A percentile compares a stretch with the other conserved stretches of the same genome.
These are phyloP conservation scores for Pogonocherus hispidulus DNA, from an alignment of 2,888 invertebrate genomes.

Conservation along the genomic window DNA sequence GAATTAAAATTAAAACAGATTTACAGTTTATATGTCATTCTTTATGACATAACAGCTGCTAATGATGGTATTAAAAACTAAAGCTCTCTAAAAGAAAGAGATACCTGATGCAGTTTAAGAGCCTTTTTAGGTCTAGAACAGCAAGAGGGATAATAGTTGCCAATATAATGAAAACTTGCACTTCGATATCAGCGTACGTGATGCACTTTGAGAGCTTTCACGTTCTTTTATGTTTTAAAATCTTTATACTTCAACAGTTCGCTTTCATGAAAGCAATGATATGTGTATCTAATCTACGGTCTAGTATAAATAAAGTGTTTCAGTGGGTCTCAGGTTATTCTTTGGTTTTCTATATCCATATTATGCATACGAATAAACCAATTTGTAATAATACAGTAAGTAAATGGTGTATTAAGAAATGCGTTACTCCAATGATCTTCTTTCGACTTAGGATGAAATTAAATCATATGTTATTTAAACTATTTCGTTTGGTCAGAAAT, in stretches of 20 bases:
- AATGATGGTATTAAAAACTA: constrained; percentile 17
- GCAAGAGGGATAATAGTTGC: constrained; percentile 28
- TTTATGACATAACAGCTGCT: constrained; percentile 13
- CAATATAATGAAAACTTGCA: constrained; percentile 35
- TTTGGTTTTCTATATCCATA: too few species aligned
- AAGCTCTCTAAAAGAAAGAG: constrained; percentile 9
- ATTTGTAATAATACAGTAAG: too few species aligned
- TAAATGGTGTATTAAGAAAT: too few species aligned
- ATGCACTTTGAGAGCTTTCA: constrained; percentile 23
- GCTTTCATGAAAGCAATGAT: background rate
- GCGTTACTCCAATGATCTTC: too few species aligned
- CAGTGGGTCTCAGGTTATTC: too few species aligned
- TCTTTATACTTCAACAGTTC: constrained; percentile 12
- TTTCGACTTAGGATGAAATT: too few species aligned
- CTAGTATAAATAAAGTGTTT: background rate
- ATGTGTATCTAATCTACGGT: background rate
- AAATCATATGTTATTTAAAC: too few species aligned
- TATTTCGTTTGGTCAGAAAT: too few species aligned
- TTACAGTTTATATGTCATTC: too few species aligned
- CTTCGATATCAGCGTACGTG: constrained; percentile 32
- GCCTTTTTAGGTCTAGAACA: constrained; percentile 15
- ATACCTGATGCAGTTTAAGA: constrained; percentile 1
- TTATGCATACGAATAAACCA: too few species aligned
- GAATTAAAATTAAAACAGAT: too few species aligned
- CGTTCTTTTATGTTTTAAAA: constrained; percentile 15